Evolutionary conservation across 2,797 vertebrate genomes (phyloP), one percentile per base, ranked within the genome.

Genomic region (Malurus leucopterus): DNA sequence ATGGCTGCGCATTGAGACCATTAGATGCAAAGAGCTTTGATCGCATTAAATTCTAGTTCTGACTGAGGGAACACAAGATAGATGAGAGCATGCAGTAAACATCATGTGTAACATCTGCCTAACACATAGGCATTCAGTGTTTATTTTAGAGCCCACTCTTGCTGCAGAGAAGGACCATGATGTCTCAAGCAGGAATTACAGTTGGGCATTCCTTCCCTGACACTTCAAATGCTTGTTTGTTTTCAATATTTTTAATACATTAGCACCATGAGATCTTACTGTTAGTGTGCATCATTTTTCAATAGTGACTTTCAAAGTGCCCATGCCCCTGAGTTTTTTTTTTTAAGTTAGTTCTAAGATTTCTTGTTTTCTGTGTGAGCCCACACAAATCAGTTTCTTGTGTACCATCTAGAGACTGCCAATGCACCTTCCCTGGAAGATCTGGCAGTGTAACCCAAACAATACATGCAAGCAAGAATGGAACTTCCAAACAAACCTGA

Each of bases 251-350:
- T 4, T 1, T 57, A 77, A 47, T 13, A 49, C 15, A n/a, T n/a
- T 46, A 50, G 21, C 43, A 58, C 22, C 44, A 47, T 13, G 55
- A 41, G 15, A 36, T 30, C 30, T 18, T 29, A 22, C 11, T 51
- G 6, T 9, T 40, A 15, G 19, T 41, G 22, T 57, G 30, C 15
- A 24, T 67, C 3, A 47, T 40, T 84, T 55, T 41, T 4, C 40
- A 69, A 36, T 3, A 23, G 17, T 24, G 22, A 58, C n/a, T 82
- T 72, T 27, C 47, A 72, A 75, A 84, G 27, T 21, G 13, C 47
- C 3, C 2, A 1, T 16, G 41, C 0, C 8, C 7, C 8, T 7
- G 3, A 11, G 11, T 4, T 79, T 70, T 49, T 79, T 70, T 49
- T 41, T 3, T 11, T 41, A 19, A 8, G 26, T 86, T 47, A 47